phyloP scores from a whole-genome alignment of 2,888 invertebrate genomes.

The Conus canariensis region DNA sequence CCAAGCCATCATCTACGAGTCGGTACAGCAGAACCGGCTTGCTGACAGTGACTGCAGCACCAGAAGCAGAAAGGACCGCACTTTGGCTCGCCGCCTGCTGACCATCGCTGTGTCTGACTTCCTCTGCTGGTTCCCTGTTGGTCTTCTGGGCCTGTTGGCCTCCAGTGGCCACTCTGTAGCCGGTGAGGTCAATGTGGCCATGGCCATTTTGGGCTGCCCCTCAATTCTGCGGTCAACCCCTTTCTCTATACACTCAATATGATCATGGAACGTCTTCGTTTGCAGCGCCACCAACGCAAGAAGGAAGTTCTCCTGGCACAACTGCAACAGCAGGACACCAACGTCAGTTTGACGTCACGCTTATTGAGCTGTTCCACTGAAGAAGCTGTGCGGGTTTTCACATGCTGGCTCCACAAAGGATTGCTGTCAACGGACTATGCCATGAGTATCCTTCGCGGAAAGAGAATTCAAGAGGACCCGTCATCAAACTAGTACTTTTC shows the following conservation, averaged over 20 bases:
- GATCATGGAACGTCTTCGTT: background rate
- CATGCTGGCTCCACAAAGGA: background rate
- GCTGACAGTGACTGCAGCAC: background rate
- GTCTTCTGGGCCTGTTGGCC: background rate
- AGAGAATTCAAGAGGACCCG: background rate
- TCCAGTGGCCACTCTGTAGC: background rate
- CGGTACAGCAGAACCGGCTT: conserved; percentile 48
- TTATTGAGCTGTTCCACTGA: background rate
- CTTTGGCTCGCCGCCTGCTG: conserved; percentile 12
- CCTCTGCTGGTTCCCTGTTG: conserved; percentile 22
- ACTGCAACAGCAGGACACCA: background rate
- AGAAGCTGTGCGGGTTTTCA: background rate
- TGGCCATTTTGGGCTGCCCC: conserved; percentile 18
- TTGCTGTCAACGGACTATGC: background rate
- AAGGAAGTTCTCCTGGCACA: background rate
- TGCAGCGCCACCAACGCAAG: background rate
- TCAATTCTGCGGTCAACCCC: conserved; percentile 20
- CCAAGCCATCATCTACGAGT: conserved; percentile 73
- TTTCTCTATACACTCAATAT: conserved; percentile 27
- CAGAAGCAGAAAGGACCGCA: background rate
- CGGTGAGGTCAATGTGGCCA: conserved; percentile 20
- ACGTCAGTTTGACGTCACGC: background rate
- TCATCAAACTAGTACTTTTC: background rate
- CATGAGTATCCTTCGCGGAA: background rate
- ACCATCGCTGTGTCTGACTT: conserved; percentile 29